These are phyloP conservation scores for Poecilia velifera DNA, from an alignment of 2,797 vertebrate genomes.

Conservation along the genomic window DNA sequence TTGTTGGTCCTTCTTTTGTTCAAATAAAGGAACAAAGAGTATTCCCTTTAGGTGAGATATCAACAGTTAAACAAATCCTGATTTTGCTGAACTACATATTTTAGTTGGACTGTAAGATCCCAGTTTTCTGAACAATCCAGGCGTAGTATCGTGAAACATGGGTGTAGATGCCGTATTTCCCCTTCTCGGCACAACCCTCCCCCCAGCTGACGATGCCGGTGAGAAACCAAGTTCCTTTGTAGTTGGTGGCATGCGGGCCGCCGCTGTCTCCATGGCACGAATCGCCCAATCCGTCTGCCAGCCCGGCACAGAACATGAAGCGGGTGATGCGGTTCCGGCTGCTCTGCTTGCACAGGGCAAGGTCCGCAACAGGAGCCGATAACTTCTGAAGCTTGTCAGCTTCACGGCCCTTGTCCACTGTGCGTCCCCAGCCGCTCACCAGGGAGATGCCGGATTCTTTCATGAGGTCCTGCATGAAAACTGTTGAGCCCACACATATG, in stretches of 20 bases:
- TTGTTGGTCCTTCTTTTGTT: not conserved
- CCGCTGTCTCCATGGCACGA: constrained; percentile 95
- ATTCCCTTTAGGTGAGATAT: not conserved
- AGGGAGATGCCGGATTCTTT: constrained; percentile 70
- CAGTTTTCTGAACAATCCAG: constrained; percentile 74
- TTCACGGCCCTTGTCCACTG: constrained; percentile 64
- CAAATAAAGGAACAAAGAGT: not conserved
- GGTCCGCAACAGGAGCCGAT: constrained; percentile 86
- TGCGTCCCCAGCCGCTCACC: constrained; percentile 91
- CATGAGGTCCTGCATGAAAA: constrained; percentile 84
- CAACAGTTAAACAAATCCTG: not conserved
- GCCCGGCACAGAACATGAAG: constrained; percentile 96
- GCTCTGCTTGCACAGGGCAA: constrained; percentile 84
- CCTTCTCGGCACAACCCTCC: constrained; percentile 88
- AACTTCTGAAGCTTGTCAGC: constrained; percentile 85
- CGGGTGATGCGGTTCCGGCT: constrained; percentile 79
- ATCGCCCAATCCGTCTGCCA: constrained; percentile 72
- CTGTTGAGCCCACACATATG: constrained; percentile 88
- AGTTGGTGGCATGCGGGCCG: constrained; percentile 85
- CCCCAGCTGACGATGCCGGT: constrained; percentile 98
- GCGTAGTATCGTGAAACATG: constrained; percentile 84
- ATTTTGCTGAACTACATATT: not conserved
- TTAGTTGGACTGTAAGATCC: constrained; percentile 41
- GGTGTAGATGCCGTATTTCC: constrained; percentile 94
- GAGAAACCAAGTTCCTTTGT: constrained; percentile 88